A percentile compares a stretch with the other conserved stretches of the same genome.
Evolutionary conservation across 2,113 vertebrate species (phyloP).

Genomic region (Hippocampus abdominalis): DNA sequence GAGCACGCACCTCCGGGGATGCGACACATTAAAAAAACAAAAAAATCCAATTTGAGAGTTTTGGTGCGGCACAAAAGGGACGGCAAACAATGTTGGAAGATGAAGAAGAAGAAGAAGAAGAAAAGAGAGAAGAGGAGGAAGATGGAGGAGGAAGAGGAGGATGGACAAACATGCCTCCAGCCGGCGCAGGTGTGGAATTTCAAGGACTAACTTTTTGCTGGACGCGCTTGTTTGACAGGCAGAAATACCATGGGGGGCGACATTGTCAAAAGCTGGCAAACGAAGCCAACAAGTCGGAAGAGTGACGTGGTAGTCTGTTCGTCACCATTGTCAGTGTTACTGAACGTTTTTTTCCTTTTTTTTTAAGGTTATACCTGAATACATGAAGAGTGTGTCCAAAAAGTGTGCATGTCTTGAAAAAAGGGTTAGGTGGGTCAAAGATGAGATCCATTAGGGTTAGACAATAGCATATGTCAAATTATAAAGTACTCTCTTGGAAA

Average conservation of each 20-base stretch:
- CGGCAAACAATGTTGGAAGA: constrained; percentile 73
- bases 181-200: constrained; percentile 68
- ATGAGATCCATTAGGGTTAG: too few relatives aligned
- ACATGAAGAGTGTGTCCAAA: not conserved
- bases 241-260: not conserved
- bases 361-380: not conserved
- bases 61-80: constrained; percentile 64
- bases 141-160: constrained; percentile 58
- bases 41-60: constrained; percentile 73
- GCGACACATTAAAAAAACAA: constrained; percentile 58
- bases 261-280: not conserved
- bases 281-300: not conserved
- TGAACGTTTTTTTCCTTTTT: not conserved
- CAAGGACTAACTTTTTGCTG: constrained; percentile 53
- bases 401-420: not conserved
- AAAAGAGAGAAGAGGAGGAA: constrained; percentile 47
- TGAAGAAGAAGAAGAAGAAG: constrained; percentile 28
- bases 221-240: not conserved
- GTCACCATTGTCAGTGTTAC: not conserved
- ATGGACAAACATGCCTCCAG: constrained; percentile 63
- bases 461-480: too few relatives aligned
- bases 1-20: constrained; percentile 78
- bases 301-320: not conserved
- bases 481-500: too few relatives aligned
- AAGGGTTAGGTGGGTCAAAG: not conserved